Conservation (phyloP, 2,113 vertebrate species). For the Meriones unguiculatus region DNA sequence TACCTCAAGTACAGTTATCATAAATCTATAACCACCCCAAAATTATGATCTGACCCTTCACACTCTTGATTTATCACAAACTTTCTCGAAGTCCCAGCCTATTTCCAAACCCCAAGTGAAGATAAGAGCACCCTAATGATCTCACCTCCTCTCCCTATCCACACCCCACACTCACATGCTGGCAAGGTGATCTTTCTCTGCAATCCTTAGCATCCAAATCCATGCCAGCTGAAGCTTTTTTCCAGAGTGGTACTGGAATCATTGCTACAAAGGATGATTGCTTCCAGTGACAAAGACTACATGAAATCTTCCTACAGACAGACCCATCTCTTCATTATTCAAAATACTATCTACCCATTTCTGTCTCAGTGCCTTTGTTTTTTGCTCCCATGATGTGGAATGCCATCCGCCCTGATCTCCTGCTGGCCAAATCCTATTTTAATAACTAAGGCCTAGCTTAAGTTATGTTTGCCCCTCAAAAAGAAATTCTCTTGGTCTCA, state of each 20-base stretch:
- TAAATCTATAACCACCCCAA: constrained; percentile 44
- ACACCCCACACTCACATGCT: not conserved
- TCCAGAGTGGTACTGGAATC: constrained; percentile 14
- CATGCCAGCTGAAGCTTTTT: not conserved
- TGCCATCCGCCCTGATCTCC: not conserved
- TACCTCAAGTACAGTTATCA: constrained; percentile 48
- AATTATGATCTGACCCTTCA: not conserved
- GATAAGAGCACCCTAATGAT: not conserved
- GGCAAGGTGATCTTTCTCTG: not conserved
- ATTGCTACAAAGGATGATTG: not conserved
- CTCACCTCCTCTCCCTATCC: no score
- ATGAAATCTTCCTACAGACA: not conserved
- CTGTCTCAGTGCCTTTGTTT: not conserved
- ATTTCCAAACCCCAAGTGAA: constrained; percentile 28
- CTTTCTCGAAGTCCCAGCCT: not conserved
- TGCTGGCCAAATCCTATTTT: constrained; percentile 27
- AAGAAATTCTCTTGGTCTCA: constrained; percentile 22
- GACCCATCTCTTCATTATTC: not conserved
- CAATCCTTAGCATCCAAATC: not conserved
- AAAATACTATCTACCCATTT: not conserved
- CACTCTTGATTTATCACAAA: not conserved
- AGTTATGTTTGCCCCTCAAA: not conserved
- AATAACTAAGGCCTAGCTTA: not conserved
- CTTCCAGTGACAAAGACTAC: constrained; percentile 15
- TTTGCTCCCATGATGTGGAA: not conserved